Evolutionary conservation across 2,888 invertebrate species (phyloP).

Genomic region (Lomographa bimaculata): DNA sequence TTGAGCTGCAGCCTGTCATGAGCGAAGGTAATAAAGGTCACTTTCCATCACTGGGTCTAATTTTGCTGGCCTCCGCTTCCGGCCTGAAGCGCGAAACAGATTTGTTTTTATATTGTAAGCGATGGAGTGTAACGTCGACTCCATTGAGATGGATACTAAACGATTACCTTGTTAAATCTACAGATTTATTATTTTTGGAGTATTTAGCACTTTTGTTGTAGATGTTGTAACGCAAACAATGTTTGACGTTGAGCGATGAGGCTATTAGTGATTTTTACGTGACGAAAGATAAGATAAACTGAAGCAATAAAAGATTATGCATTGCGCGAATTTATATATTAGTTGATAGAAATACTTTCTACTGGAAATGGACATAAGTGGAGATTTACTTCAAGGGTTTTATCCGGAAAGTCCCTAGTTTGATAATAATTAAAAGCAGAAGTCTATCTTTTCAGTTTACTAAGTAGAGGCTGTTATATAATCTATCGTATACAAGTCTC

Average conservation of each 20-base stretch:
- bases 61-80: conserved; percentile 16
- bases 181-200: neutral
- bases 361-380: too few relatives aligned
- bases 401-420: too few relatives aligned
- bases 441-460: too few relatives aligned
- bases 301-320: conserved; percentile 18
- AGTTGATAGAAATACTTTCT: conserved; percentile 4
- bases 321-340: conserved; percentile 2
- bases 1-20: too few relatives aligned
- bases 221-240: conserved; percentile 22
- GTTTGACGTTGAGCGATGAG: conserved; percentile 33
- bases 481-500: too few relatives aligned
- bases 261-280: conserved; percentile 24
- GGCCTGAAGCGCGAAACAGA: conserved; percentile 10
- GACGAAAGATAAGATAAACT: conserved; percentile 29
- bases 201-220: conserved; percentile 14
- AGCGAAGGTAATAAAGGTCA: too few relatives aligned
- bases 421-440: too few relatives aligned
- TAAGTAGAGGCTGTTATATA: too few relatives aligned
- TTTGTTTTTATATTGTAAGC: conserved; percentile 13
- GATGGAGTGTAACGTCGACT: conserved; percentile 16
- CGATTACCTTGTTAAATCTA: conserved; percentile 9
- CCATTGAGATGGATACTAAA: conserved; percentile 20
- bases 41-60: conserved; percentile 21
- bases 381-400: too few relatives aligned